phyloP scores from a whole-genome alignment of 2,888 invertebrate genomes.

The Ochropleura leucogaster region DNA sequence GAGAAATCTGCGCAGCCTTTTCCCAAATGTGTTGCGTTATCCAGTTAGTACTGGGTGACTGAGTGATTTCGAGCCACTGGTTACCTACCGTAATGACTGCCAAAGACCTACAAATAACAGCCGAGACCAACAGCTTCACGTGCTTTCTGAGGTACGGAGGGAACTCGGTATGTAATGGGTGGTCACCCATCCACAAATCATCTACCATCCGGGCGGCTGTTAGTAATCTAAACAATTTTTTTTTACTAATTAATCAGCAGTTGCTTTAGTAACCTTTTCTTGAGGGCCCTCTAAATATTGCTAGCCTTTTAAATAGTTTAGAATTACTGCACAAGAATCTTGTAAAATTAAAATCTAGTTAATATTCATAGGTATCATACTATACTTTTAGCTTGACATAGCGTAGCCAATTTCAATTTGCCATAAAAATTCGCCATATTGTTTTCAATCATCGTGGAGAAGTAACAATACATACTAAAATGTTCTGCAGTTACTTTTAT shows the following conservation, averaged over 20 bases:
- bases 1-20: too few species aligned
- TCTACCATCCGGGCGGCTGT: too few species aligned
- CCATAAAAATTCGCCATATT: slow-evolving; percentile 26
- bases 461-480: slow-evolving; percentile 12
- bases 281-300: neutral
- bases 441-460: slow-evolving; percentile 1
- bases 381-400: neutral
- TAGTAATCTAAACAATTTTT: neutral
- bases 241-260: too few species aligned
- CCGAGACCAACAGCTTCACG: too few species aligned
- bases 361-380: neutral
- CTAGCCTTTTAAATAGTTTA: neutral
- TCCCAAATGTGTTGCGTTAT: too few species aligned
- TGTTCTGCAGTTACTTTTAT: slow-evolving; percentile 13
- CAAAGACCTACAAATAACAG: too few species aligned
- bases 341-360: slow-evolving; percentile 30
- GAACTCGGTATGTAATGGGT: too few species aligned
- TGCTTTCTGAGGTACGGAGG: too few species aligned
- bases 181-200: too few species aligned
- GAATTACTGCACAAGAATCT: neutral
- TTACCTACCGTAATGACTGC: too few species aligned
- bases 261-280: neutral
- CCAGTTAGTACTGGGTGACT: too few species aligned
- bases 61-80: too few species aligned
- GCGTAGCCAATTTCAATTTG: slow-evolving; percentile 23